phyloP scores from a whole-genome alignment of 2,113 vertebrate species.

The Dolichallabes microphthalmus region DNA sequence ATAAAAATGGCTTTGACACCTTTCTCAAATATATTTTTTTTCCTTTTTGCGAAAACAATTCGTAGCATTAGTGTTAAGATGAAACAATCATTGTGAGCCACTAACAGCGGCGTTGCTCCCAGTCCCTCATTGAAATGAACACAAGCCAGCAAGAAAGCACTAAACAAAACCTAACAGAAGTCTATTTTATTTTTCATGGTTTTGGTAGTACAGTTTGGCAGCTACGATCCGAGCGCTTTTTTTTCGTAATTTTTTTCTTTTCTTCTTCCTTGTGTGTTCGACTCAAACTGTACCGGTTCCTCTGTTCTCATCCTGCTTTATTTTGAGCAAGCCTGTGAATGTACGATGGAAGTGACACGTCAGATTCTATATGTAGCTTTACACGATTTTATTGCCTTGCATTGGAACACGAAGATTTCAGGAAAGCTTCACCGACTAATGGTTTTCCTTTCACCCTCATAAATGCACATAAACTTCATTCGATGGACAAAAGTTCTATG shows the following conservation, averaged over 20 bases:
- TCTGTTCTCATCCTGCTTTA: constrained; percentile 18
- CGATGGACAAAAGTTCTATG: not conserved
- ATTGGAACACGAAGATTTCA: constrained; percentile 14
- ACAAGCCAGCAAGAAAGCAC: constrained; percentile 39
- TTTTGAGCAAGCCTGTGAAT: constrained; percentile 23
- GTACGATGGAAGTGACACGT: constrained; percentile 4
- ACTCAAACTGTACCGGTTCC: constrained; percentile 33
- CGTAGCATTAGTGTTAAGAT: constrained; percentile 73
- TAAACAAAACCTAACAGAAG: not conserved
- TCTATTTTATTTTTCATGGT: not conserved
- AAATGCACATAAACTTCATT: constrained; percentile 17
- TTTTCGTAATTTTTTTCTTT: too few relatives aligned
- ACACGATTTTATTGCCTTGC: constrained; percentile 6
- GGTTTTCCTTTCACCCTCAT: constrained; percentile 9
- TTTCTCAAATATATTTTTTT: constrained; percentile 37
- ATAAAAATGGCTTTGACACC: constrained; percentile 56
- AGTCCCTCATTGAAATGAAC: constrained; percentile 54
- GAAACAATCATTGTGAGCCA: constrained; percentile 85
- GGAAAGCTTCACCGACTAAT: constrained; percentile 6
- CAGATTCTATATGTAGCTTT: constrained; percentile 26
- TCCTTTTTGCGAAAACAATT: constrained; percentile 56
- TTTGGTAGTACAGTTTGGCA: constrained; percentile 35
- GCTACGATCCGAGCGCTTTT: constrained; percentile 26
- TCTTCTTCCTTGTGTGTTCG: constrained; percentile 4
- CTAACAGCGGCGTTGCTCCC: constrained; percentile 81